Base-by-base conservation (phyloP, 2,888 invertebrate genomes). In the Nymphalis polychloros region DNA sequence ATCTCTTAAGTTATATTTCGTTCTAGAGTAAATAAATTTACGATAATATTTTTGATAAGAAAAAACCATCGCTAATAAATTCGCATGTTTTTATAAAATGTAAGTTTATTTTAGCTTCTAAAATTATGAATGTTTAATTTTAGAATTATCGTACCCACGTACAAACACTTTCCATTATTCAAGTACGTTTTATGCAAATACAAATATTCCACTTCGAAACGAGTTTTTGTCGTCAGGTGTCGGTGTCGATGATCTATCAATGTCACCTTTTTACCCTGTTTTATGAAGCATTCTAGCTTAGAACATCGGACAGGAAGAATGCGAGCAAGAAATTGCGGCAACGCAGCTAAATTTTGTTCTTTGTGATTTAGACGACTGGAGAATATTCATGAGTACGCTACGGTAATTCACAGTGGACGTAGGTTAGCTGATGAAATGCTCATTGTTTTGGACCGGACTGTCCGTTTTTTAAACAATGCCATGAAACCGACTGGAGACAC, bases 201-300 rank as follows among this genome's bases (percentile, higher is more conserved):
- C 77, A 79, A 76, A 75, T 75, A 73, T 63, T 71, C 72, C 72
- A 72, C 69, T 73, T 63, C 41, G 75, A 73, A 75, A 78, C 76
- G 75, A 77, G 79, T 73, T 75, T 66, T 79, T 73, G 20, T 53
- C 55, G 46, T 77, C 77, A 77, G 76, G 76, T 72, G 79, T 55
- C 74, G 70, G 77, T 79, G 82, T 79, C 80, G 82, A 84, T 83
- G 79, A 86, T 86, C 81, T 77, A 84, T 88, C 86, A 87, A 81
- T 81, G 87, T 84, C 86, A 81, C 71, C 77, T 79, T 78, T 76
- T 77, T 78, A 76, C 77, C 75, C 78, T 76, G 68, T 69, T 73
- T 70, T 74, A 72, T 71, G 71, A 75, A 73, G 69, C 61, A 66
- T 66, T 70, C 70, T 59, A 41, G 59, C 55, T 27, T 17, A 48